These are phyloP conservation scores for Ageneiosus marmoratus DNA, from an alignment of 2,113 vertebrate species.

Conservation along the genomic window DNA sequence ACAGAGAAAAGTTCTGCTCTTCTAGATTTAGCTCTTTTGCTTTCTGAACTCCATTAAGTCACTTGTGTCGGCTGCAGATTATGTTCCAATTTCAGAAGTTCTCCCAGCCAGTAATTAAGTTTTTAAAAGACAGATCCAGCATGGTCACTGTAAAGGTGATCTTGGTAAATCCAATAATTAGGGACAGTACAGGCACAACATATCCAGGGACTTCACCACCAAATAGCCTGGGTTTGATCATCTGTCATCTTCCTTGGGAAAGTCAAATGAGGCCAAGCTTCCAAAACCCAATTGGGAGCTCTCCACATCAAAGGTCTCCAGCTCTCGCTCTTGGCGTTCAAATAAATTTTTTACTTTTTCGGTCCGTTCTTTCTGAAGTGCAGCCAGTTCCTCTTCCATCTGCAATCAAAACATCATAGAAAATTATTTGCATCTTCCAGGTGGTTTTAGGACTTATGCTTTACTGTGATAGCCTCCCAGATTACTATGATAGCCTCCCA, in stretches of 20 bases:
- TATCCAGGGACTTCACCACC: conserved; percentile 83
- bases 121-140: conserved; percentile 79
- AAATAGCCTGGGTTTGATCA: conserved; percentile 72
- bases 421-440: background rate
- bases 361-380: conserved; percentile 96
- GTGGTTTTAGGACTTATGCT: background rate
- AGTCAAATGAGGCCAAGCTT: conserved; percentile 92
- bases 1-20: conserved; percentile 88
- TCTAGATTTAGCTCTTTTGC: conserved; percentile 73
- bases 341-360: conserved; percentile 94
- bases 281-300: conserved; percentile 92
- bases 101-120: conserved; percentile 76
- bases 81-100: conserved; percentile 72
- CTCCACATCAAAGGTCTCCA: conserved; percentile 93
- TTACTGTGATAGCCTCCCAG: background rate
- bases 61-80: conserved; percentile 60
- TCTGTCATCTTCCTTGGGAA: conserved; percentile 98
- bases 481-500: background rate
- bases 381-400: conserved; percentile 98
- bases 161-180: conserved; percentile 77
- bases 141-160: conserved; percentile 72
- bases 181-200: conserved; percentile 86
- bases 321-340: conserved; percentile 95
- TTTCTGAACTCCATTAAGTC: conserved; percentile 78
- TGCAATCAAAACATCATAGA: conserved; percentile 60